Percentiles rank a stretch among this genome's conserved stretches.
phyloP scores from a whole-genome alignment of 2,888 invertebrate genomes.

The Lasioglossum lativentre region DNA sequence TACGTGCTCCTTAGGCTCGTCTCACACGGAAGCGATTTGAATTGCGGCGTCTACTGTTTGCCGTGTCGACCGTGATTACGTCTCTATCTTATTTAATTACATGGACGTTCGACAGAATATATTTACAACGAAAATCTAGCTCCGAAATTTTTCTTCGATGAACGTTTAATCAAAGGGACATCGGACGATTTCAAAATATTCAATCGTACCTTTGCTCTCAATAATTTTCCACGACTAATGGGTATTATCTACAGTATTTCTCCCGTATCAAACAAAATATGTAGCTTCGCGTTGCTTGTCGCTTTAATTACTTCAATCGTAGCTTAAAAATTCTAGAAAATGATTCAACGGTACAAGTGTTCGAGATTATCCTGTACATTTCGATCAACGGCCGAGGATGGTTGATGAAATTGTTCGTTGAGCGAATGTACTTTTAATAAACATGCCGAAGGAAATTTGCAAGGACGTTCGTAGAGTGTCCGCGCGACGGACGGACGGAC shows the following conservation, averaged over 20 bases:
- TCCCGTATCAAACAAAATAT: no score
- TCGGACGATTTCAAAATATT: background rate
- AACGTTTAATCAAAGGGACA: background rate
- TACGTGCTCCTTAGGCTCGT: constrained; percentile 67
- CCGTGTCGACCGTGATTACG: background rate
- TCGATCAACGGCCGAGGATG: background rate
- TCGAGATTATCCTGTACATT: background rate
- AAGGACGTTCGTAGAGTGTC: background rate
- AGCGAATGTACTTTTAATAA: background rate
- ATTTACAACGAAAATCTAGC: background rate
- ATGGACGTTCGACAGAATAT: background rate
- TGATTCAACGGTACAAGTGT: background rate
- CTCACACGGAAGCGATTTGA: constrained; percentile 59
- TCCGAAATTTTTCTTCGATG: background rate
- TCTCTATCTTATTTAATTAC: background rate
- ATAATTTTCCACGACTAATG: background rate
- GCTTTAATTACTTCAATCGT: no score
- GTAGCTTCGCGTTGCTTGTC: no score
- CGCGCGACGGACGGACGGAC: background rate
- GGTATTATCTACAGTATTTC: no score
- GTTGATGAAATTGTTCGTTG: background rate
- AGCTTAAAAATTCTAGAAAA: no score
- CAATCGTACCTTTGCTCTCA: background rate
- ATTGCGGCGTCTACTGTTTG: background rate
- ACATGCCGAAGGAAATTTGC: background rate